Conservation (phyloP, 2,888 invertebrate species). For the Falcaria lacertinaria region DNA sequence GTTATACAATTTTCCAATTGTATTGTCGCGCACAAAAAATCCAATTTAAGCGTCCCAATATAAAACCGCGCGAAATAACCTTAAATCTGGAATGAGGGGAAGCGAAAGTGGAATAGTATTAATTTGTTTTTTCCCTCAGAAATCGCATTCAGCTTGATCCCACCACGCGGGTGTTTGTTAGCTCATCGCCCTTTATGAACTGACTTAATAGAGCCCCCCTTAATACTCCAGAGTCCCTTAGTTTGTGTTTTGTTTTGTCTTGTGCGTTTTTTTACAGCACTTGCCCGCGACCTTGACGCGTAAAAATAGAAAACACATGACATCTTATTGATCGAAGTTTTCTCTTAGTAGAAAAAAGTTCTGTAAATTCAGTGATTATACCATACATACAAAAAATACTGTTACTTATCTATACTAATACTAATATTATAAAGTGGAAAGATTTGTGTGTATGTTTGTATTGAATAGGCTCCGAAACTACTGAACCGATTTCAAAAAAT, state of each 20-base stretch:
- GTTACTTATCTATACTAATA: too few species aligned
- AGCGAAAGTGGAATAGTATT: conserved; percentile 16
- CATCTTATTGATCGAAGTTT: too few species aligned
- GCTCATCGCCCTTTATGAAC: conserved; percentile 45
- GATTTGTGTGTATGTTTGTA: too few species aligned
- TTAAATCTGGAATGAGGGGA: neutral
- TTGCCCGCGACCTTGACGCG: too few species aligned
- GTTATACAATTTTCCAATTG: neutral
- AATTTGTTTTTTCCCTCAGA: conserved; percentile 20
- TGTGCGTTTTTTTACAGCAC: neutral
- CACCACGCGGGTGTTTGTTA: conserved; percentile 24
- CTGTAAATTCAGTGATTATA: too few species aligned
- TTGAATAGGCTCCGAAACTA: too few species aligned
- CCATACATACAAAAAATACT: too few species aligned
- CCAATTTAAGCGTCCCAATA: neutral
- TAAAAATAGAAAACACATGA: too few species aligned
- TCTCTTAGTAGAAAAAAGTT: too few species aligned
- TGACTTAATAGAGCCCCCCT: conserved; percentile 34
- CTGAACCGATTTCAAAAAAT: too few species aligned
- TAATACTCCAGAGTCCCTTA: conserved; percentile 29
- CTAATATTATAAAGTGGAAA: too few species aligned
- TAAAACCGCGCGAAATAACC: neutral
- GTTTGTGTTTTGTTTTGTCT: conserved; percentile 16
- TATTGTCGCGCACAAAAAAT: conserved; percentile 3
- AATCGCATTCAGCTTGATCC: conserved; percentile 23